phyloP scores from a whole-genome alignment of 2,113 vertebrate genomes.

The Mobula hypostoma region DNA sequence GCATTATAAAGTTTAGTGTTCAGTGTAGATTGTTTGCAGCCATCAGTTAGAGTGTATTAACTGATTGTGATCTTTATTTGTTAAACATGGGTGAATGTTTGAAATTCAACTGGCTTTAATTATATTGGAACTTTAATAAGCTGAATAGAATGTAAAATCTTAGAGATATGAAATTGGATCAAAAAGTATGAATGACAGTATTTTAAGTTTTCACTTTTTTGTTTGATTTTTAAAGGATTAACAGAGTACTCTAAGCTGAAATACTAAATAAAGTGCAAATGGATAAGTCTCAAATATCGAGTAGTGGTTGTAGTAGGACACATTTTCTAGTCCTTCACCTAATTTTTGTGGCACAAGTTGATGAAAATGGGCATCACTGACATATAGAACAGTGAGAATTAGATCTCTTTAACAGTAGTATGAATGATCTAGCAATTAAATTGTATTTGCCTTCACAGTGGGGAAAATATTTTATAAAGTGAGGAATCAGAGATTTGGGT shows the following conservation, averaged over 20 bases:
- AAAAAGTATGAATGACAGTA: not conserved
- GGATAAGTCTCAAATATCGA: not conserved
- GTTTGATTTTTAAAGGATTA: not conserved
- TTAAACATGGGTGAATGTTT: not conserved
- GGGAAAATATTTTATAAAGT: no score
- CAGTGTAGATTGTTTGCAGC: not conserved
- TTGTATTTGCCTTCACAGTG: no score
- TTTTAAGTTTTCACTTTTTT: not conserved
- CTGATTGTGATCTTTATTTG: not conserved
- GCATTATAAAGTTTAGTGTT: not conserved
- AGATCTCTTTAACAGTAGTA: not conserved
- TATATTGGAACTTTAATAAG: not conserved
- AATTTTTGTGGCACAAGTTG: not conserved
- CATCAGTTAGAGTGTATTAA: not conserved
- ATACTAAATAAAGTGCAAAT: not conserved
- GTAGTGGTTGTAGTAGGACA: not conserved
- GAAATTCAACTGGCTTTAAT: not conserved
- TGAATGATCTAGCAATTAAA: not conserved
- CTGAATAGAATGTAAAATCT: not conserved
- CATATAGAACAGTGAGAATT: not conserved
- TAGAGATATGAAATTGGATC: not conserved
- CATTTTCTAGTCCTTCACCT: not conserved
- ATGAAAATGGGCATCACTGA: not conserved
- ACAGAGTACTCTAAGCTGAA: not conserved
- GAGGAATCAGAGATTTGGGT: no score